A percentile compares a stretch with the other conserved stretches of the same genome.
Evolutionary conservation across 2,888 invertebrate genomes (phyloP).

Genomic region (Steromphala cineraria): DNA sequence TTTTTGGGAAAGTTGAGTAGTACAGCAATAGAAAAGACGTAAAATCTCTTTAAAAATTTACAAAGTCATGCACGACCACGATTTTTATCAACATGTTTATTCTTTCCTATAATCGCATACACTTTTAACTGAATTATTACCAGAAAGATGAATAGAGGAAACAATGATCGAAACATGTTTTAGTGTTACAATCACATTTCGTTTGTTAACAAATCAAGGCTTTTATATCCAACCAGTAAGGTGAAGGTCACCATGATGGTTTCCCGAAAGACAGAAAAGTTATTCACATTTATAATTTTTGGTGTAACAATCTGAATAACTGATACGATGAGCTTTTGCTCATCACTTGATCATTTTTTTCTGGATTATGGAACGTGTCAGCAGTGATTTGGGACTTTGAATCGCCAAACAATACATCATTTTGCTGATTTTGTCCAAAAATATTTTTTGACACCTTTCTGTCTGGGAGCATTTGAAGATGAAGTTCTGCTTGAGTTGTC

Average conservation of each 20-base stretch:
- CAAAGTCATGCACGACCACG: too few relatives aligned
- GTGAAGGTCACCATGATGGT: background rate
- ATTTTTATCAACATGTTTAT: too few relatives aligned
- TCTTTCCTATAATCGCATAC: too few relatives aligned
- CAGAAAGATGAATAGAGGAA: too few relatives aligned
- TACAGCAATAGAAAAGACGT: too few relatives aligned
- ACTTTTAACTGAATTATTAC: too few relatives aligned
- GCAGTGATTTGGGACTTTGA: background rate
- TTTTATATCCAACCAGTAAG: background rate
- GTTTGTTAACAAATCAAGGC: background rate
- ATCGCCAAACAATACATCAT: background rate
- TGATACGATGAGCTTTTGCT: background rate
- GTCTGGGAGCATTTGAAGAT: background rate
- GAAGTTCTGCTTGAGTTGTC: constrained; percentile 21
- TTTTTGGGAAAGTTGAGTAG: too few relatives aligned
- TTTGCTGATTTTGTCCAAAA: background rate
- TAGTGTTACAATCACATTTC: background rate
- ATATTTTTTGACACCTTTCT: background rate
- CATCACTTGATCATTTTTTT: too few relatives aligned
- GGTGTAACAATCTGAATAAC: background rate
- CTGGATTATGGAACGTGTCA: too few relatives aligned
- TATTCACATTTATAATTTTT: constrained; percentile 7
- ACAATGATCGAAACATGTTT: too few relatives aligned
- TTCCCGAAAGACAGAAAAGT: background rate
- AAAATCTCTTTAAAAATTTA: too few relatives aligned